Base-by-base conservation (phyloP, 2,888 invertebrate species). In the Heliconius aoede region DNA sequence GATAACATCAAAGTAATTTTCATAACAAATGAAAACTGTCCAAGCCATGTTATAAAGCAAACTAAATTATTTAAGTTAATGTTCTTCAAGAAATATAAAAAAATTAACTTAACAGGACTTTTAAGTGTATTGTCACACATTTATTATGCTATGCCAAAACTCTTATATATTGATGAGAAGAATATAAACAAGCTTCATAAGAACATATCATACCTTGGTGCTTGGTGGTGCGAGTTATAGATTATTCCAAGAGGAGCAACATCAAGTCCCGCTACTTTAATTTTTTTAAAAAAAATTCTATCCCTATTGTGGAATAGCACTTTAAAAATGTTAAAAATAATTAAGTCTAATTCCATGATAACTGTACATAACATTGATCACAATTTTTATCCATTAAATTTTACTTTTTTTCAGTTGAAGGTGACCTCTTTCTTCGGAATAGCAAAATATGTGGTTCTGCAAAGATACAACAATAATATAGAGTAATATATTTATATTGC, bases 381-480 rank as follows among this genome's bases (percentile, higher is more conserved):
- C 78, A 81, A 81, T 73, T 79, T 78, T 65, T 61, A 11, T 55
- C 36, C 15, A 55, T 46, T 79, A 87, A 84, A 24, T 51, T 28
- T 74, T 78, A 91, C 80, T 93, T 89, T 77, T 87, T 91, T 76
- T 90, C 36, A 72, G 24, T 72, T 72, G 95, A 93, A 72, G 92
- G 92, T 46, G 96, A 96, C 83, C 95, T 96, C 87, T 96, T 96
- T 88, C 97, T 95, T 89, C 96, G 96, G 93, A 99, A 99, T 74
- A 99, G 95, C 81, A 99, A 92, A 86, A 99, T 97, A 85, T 98
- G 98, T 21, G 98, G 99, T 88, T 99, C 98, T 97, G 95, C 73
- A 95, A 95, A 84, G 83, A 67, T 76, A 24, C 15, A 21, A 55
- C 8, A 55, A n/a, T n/a, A 55, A n/a, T n/a, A n/a, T 9, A 46